Base-by-base conservation (phyloP, 2,113 vertebrate genomes). In the Phylloscopus whistleri region DNA sequence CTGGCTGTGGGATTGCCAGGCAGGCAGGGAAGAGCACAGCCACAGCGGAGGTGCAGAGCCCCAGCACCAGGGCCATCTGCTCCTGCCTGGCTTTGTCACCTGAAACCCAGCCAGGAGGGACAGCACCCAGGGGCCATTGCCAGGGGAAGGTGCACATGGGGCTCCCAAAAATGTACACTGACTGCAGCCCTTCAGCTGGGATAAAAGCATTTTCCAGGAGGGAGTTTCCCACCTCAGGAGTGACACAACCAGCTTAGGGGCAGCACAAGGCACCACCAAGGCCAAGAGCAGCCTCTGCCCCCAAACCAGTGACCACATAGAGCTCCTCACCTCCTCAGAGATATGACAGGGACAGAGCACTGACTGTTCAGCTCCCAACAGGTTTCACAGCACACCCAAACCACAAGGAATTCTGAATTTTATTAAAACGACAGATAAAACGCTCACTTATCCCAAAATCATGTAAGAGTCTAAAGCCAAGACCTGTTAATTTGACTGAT, bases 231-330 rank as follows among this genome's bases (percentile, higher is more conserved):
- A 19, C 37, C 59, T 84, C 55, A 69, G 11, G 23, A 13, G 24
- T 27, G 69, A 49, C 6, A 1, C 5, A 13, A 2, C 3, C 0
- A 1, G 27, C 13, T 48, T 2, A 7, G 43, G 72, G 67, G 20
- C 44, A 59, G 24, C 63, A 55, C 17, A 7, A 83, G 52, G 62
- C 53, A 49, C 23, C 72, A 26, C 17, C 9, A 1, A 26, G 68
- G 48, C 16, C n/a, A 63, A 4, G 24, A 31, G 9, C 24, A 55
- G 30, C 28, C 67, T 30, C 58, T 87, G 64, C 6, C 35, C 33
- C 11, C 2, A 10, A 56, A 43, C 2, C 4, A 48, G 58, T 0
- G 8, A 35, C 43, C n/a, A 1, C 8, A 30, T 0, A 0, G 0
- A 55, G 69, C 53, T 48, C 58, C 72, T 70, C 1, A 2, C 52